Conservation (phyloP, 2,797 vertebrate genomes). For the Arremon aurantiirostris region DNA sequence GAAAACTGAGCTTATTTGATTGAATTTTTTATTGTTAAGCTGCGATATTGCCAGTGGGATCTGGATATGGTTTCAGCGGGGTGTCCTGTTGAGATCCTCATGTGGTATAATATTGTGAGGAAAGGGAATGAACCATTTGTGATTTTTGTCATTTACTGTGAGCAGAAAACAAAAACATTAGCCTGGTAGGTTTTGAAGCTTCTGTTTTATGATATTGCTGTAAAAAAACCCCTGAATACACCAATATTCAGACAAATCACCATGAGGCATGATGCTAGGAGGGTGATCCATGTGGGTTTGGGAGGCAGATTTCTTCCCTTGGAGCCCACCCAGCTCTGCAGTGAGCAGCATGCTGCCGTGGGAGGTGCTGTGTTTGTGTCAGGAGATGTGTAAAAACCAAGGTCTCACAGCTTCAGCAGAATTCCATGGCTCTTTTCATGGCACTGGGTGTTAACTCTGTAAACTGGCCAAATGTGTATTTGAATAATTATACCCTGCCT, state of each 20-base stretch:
- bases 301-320: accelerated
- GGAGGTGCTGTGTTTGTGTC: not conserved
- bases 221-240: not conserved
- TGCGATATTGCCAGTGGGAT: not conserved
- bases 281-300: accelerated
- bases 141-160: not conserved
- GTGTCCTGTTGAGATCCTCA: not conserved
- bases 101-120: not conserved
- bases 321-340: not conserved
- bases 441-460: not conserved
- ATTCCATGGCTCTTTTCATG: not conserved
- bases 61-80: not conserved
- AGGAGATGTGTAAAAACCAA: not conserved
- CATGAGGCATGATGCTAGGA: not conserved
- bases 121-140: not conserved
- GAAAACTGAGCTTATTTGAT: not conserved
- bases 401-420: not conserved
- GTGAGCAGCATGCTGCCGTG: not conserved
- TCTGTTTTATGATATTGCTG: not conserved
- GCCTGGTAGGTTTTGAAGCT: not conserved
- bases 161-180: not conserved
- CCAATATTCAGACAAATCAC: not conserved
- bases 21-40: not conserved
- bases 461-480: not conserved
- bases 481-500: not conserved